Evolutionary conservation across 64 coral and sea anemone species (phyloP), one percentile per base, ranked within the genome.

Genomic region (Catalaphyllia jardinei): DNA sequence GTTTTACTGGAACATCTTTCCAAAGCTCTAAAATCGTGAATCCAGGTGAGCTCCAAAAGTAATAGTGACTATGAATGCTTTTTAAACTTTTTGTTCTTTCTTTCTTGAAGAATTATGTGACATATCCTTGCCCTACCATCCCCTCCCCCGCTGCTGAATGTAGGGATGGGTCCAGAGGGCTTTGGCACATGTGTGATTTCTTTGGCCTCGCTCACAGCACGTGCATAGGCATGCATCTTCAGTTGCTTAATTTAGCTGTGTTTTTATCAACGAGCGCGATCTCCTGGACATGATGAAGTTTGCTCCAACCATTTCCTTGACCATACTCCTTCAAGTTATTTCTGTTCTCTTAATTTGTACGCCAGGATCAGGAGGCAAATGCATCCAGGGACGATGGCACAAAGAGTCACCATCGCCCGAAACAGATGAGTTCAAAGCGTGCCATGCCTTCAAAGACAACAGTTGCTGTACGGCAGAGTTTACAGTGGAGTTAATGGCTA

Each of bases 391-490:
- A 10, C 33, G 0, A 0, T 87, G 86, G 29, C 90, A 92, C 65
- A 92, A 92, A 19, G 11, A 29, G 22, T 75, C 73, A 17, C 83
- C 90, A 5, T 86, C 82, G 16, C 90, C 90, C 20, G 83, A 63
- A 62, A 55, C 73, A 31, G 60, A 24, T 0, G 50, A 64, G 12
- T 92, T 92, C 31, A 71, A 71, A 24, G 28, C 60, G 17, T 92
- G 90, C 24, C 35, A 79, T 77, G 83, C 62, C 15, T 92, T 87
- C 74, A 33, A 30, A 28, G 31, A 78, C 0, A 87, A 50, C 27
- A 35, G 31, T 55, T 92, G 90, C 35, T 92, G 90, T 24, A 92
- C 28, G 1, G 62, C 82, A 4, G 74, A 54, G 3, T 92, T 92
- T 60, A 92, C 90, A 1, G 90, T 72, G 4, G 83, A 92, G 61